Evolutionary conservation across 2,113 vertebrate species (phyloP), one percentile per base, ranked within the genome.

Genomic region (Ornithorhynchus anatinus): DNA sequence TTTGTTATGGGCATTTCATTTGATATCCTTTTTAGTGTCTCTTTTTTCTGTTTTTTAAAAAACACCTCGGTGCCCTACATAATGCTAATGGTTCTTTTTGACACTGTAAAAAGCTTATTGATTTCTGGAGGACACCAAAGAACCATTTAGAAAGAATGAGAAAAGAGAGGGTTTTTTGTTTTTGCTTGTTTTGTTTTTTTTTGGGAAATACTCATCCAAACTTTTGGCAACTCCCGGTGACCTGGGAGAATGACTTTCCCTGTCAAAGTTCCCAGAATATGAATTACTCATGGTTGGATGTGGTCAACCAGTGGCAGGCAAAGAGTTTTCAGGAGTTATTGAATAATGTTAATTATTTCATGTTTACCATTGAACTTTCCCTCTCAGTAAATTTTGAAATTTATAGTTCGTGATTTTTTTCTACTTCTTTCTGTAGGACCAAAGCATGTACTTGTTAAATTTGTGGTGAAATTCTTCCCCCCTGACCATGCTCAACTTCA

Each of bases 391-490:
- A 40, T 10, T 43, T 56, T 27, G 44, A 53, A 45, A 33, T n/a
- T n/a, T 13, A 11, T 27, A 35, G 16, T 40, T 65, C 19, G 7
- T 53, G 65, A 51, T 69, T 58, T 45, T 20, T 9, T 37, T 38
- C 44, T 65, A 64, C 48, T 36, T 36, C 1, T 77, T 79, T 74
- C 43, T 48, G 22, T 78, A 99, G 97, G 97, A 76, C 97, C 97
- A 3, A 98, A 98, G 83, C 94, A 97, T 7, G 92, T 95, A 20
- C 91, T 94, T 59, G 89, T 99, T 75, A 96, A 94, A 84, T 99
- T 99, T 79, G 96, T 97, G 78, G 98, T 99, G 87, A 99, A 99
- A 88, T 99, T 99, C 89, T 99, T 99, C 70, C 97, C 97, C 27
- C 97, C 97, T 3, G 98, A 99, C 81, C 97, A 98, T 0, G 92